Base-by-base conservation (phyloP, 2,888 invertebrate species). In the Ophion costatus region DNA sequence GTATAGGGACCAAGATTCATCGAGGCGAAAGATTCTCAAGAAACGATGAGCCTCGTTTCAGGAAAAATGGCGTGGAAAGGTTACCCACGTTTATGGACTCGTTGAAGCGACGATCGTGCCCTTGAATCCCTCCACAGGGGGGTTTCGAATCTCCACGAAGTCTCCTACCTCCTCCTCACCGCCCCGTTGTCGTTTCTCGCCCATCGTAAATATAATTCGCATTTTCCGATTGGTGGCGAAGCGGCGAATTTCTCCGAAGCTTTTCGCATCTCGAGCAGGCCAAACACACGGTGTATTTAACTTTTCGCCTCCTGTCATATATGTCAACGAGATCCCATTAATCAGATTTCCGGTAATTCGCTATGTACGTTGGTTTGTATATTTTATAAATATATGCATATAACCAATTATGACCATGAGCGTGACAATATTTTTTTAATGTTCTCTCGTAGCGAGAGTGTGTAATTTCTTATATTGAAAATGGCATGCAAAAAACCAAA, bases 201-300 rank as follows among this genome's bases (percentile, higher is more conserved):
- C 56, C 82, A 4, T 64, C 82, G 70, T 82, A 82, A 82, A 82
- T 82, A 82, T 77, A 66, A 82, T 82, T 82, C 82, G 64, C 71
- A 82, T 82, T 82, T 77, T 77, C 70, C 82, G 29, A 64, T 64
- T 57, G 45, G 71, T n/a, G 42, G 76, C 51, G 51, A 17, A 51
- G 14, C 17, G 70, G 71, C 71, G 76, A 77, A 73, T 59, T 29
- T 29, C 66, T 71, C 56, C 38, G 57, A 71, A 77, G 57, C 77
- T 77, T 82, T 82, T 82, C 69, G 51, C 14, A 77, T 82, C 76
- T 82, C 59, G 57, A 57, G 51, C 14, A 51, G 61, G 63, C 64
- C 57, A 82, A 82, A 71, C 82, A 71, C 20, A 38, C 38, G 38
- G 9, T 38, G 9, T 38, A 38, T 38, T 0, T 38, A 3, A 38